Conservation (phyloP, 2,888 invertebrate genomes). For the Portevinia maculata region DNA sequence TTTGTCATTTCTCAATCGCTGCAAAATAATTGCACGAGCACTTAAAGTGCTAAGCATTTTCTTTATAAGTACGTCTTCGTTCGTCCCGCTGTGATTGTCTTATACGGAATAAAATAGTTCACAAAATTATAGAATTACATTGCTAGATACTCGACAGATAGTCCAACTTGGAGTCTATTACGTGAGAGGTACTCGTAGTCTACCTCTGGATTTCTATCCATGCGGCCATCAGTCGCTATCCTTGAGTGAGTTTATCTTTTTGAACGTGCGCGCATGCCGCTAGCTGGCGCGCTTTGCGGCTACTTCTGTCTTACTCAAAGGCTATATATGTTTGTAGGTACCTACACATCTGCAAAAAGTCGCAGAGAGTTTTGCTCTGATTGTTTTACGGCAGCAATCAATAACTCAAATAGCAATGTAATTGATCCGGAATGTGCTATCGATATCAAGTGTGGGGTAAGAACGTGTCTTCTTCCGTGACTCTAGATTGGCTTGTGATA, state of each 20-base stretch:
- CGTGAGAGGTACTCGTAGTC: conserved; percentile 11
- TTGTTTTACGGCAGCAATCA: conserved; percentile 72
- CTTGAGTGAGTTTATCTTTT: conserved; percentile 43
- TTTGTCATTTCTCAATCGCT: conserved; percentile 23
- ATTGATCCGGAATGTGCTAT: conserved; percentile 67
- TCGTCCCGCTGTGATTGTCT: conserved; percentile 25
- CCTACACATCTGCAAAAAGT: not conserved
- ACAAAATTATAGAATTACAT: conserved; percentile 53
- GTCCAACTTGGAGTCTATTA: conserved; percentile 48
- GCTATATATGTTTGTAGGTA: not conserved
- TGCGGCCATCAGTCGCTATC: conserved; percentile 18
- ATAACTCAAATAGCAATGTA: conserved; percentile 72
- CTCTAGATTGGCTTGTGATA: conserved; percentile 26
- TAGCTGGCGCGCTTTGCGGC: not conserved
- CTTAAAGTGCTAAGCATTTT: conserved; percentile 50
- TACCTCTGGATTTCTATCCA: conserved; percentile 16
- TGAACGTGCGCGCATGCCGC: conserved; percentile 46
- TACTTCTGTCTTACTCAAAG: conserved; percentile 7
- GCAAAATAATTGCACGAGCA: conserved; percentile 44
- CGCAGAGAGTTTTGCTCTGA: conserved; percentile 59
- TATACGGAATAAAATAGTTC: conserved; percentile 50
- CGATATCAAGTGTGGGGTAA: conserved; percentile 47
- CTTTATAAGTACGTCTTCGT: not conserved
- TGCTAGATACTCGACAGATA: conserved; percentile 14
- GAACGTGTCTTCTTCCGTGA: conserved; percentile 37